These are phyloP conservation scores for Charina bottae DNA, from an alignment of 2,113 vertebrate genomes.

Conservation along the genomic window DNA sequence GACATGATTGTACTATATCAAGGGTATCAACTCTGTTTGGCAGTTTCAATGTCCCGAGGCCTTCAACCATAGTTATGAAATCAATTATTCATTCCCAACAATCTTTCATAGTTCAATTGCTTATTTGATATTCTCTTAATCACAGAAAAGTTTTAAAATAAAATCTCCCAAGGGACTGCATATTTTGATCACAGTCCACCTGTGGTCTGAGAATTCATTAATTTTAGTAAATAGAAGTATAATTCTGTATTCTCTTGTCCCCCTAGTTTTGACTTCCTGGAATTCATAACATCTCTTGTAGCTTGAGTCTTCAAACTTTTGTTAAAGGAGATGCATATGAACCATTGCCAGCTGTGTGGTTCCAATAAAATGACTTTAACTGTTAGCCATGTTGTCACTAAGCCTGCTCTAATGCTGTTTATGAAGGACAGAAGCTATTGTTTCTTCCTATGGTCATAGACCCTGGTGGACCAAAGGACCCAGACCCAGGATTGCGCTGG, in stretches of 20 bases:
- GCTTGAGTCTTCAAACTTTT: constrained; percentile 41
- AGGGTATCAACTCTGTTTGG: constrained; percentile 23
- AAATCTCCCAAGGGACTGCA: constrained; percentile 34
- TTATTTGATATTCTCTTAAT: constrained; percentile 60
- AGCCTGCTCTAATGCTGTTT: not conserved
- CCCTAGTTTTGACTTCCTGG: constrained; percentile 31
- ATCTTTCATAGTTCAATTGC: constrained; percentile 21
- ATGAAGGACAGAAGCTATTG: not conserved
- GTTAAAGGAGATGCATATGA: not conserved
- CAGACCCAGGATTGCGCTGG: too few species aligned
- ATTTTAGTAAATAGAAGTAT: constrained; percentile 46
- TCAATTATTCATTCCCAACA: constrained; percentile 55
- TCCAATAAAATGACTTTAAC: not conserved
- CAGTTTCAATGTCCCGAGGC: constrained; percentile 7
- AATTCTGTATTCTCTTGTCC: constrained; percentile 37
- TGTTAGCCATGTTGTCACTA: not conserved
- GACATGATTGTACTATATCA: constrained; percentile 9
- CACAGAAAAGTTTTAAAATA: constrained; percentile 48
- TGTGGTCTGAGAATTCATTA: constrained; percentile 17
- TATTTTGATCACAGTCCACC: constrained; percentile 52
- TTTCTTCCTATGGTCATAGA: too few species aligned
- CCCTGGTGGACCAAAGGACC: too few species aligned
- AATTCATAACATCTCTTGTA: constrained; percentile 17
- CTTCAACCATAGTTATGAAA: constrained; percentile 7
- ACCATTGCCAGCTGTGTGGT: not conserved